These are phyloP conservation scores for Uria lomvia DNA, from an alignment of 2,113 vertebrate species.

Conservation along the genomic window DNA sequence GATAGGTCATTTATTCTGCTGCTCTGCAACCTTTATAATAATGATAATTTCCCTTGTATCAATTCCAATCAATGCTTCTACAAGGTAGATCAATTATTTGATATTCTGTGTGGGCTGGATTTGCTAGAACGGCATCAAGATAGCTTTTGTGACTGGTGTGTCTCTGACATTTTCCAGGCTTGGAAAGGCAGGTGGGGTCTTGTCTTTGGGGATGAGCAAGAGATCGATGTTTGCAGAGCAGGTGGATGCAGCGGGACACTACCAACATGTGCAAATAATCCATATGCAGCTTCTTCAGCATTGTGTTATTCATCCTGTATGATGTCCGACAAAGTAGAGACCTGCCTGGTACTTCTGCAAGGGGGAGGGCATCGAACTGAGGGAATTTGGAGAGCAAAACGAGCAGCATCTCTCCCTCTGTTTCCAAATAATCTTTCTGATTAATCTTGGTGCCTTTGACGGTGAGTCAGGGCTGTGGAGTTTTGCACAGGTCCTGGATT, in stretches of 20 bases:
- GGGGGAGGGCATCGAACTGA: accelerated
- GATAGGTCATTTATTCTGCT: background rate
- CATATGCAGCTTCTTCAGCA: accelerated
- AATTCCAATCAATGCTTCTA: background rate
- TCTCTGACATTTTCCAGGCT: background rate
- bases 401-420: background rate
- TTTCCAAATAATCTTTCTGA: background rate
- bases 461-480: background rate
- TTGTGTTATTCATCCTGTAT: background rate
- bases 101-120: background rate
- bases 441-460: background rate
- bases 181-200: background rate
- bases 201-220: background rate
- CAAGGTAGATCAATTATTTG: background rate
- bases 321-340: background rate
- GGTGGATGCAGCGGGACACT: background rate
- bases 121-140: accelerated
- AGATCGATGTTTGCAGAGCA: constrained; percentile 8
- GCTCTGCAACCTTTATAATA: background rate
- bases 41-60: background rate
- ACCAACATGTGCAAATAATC: background rate
- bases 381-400: background rate
- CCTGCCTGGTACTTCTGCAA: background rate
- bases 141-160: background rate
- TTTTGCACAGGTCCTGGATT: background rate